Percentiles rank a stretch among this genome's conserved stretches.
These are phyloP conservation scores for Synodontis membranacea DNA, from an alignment of 2,113 vertebrate genomes.

Conservation along the genomic window DNA sequence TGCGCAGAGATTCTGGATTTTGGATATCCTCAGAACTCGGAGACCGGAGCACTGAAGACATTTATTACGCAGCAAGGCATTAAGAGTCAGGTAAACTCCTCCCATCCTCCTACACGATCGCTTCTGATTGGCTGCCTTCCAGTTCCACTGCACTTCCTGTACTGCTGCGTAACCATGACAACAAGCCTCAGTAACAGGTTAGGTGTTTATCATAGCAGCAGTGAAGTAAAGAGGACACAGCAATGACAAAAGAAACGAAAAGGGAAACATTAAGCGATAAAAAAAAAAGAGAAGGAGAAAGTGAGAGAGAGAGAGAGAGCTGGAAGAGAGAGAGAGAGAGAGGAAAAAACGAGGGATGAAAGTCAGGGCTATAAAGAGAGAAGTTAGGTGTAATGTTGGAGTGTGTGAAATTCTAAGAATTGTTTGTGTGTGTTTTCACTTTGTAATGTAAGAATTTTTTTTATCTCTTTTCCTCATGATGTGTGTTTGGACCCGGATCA, in stretches of 20 bases:
- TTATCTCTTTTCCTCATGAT: constrained; percentile 13
- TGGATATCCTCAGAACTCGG: constrained; percentile 98
- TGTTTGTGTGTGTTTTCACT: neutral
- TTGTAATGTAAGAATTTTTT: neutral
- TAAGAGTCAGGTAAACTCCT: constrained; percentile 87
- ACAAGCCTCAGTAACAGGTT: neutral
- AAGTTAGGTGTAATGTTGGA: neutral
- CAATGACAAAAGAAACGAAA: neutral
- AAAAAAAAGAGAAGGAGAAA: neutral
- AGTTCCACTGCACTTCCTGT: neutral
- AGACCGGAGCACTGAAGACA: constrained; percentile 97
- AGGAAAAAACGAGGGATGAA: neutral
- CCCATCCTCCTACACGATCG: neutral
- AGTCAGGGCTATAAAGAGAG: neutral
- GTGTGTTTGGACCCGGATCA: constrained; percentile 35
- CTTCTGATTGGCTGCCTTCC: neutral
- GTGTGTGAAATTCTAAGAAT: neutral
- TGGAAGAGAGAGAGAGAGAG: neutral
- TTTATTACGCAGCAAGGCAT: constrained; percentile 99
- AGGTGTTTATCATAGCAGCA: neutral
- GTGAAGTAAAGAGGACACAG: neutral
- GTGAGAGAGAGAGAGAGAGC: neutral
- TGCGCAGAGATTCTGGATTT: constrained; percentile 95
- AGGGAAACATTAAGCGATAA: too few species aligned
- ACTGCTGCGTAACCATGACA: neutral